Conservation (phyloP, 1,140 invertebrate species). For the Saccostrea echinata region DNA sequence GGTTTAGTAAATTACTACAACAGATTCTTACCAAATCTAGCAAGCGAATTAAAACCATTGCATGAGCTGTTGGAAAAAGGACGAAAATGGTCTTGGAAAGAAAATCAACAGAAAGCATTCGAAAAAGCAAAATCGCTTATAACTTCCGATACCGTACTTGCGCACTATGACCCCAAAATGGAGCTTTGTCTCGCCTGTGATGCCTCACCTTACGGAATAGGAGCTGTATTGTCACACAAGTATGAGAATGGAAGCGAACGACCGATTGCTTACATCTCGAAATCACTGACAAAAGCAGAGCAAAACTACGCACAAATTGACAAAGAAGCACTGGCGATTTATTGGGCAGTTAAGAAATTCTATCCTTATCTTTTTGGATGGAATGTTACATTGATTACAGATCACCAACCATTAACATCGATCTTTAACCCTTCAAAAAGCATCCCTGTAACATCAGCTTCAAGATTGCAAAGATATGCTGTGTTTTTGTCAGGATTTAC, state of each 20-base stretch:
- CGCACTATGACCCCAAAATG: too few relatives aligned
- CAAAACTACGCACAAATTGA: too few relatives aligned
- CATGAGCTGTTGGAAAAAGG: too few relatives aligned
- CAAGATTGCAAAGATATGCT: too few relatives aligned
- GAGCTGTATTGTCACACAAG: constrained; percentile 79
- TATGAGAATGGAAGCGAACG: too few relatives aligned
- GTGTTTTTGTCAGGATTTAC: too few relatives aligned
- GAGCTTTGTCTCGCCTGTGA: constrained; percentile 77
- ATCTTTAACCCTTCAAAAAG: constrained; percentile 79
- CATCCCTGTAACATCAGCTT: too few relatives aligned
- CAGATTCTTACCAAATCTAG: constrained; percentile 50
- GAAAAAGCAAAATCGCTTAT: too few relatives aligned
- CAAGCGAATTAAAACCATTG: background rate
- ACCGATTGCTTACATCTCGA: constrained; percentile 70
- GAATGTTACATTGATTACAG: constrained; percentile 78
- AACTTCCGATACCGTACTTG: too few relatives aligned
- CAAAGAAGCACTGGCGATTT: too few relatives aligned
- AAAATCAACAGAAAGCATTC: too few relatives aligned
- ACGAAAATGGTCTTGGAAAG: too few relatives aligned
- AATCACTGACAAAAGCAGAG: constrained; percentile 78
- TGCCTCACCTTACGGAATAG: constrained; percentile 80
- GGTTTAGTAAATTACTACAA: constrained; percentile 79
- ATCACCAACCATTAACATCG: constrained; percentile 80
- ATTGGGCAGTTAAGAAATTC: background rate
- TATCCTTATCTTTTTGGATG: constrained; percentile 67